Base-by-base conservation (phyloP, 2,888 invertebrate species). In the Gari tellinella region DNA sequence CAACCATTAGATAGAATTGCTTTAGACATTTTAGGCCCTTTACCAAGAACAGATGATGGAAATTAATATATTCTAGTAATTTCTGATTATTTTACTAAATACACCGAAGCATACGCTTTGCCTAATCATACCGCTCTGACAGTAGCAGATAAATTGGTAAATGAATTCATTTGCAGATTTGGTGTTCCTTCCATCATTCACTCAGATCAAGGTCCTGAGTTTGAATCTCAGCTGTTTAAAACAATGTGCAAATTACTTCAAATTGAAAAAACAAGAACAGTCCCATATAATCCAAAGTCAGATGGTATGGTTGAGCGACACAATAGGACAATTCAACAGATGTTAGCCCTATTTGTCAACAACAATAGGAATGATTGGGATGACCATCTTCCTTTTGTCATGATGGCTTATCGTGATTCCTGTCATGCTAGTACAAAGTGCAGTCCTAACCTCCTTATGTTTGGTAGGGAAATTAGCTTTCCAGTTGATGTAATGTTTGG, bases 11-110 rank as follows among this genome's bases (percentile, higher is more conserved):
- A 69, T 17, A 43, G 72, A 19, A 37, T 78, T 31, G 69, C 66
- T 7, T 41, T 73, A 17, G 77, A 78, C 37, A 69, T 78, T 46
- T 23, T 77, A 4, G 58, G 69, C 17, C 70, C 66, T 7, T 25
- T 48, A 2, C 46, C 31, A 4, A 14, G 31, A 14, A 37, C 58
- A 7, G 14, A 21, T 17, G 48, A 58, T 38, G 49, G 49, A 12
- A 60, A 60, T 25, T 21, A 60, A 48, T 60, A 60, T 17, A 21
- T 60, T 17, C 10, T 60, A 7, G 31, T 60, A 26, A 49, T 60
- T 10, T 21, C 38, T 8, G 60, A 60, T 48, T 60, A 49, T 26
- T 58, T 58, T n/a, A 48, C 48, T 1, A 58, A 58, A 37, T 58
- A 17, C 17, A 19, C 38, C 1, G 60, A 60, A 40, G 48, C 49